These are phyloP conservation scores for Pristionchus maxplancki DNA, from an alignment of 2,888 invertebrate species.

Conservation along the genomic window DNA sequence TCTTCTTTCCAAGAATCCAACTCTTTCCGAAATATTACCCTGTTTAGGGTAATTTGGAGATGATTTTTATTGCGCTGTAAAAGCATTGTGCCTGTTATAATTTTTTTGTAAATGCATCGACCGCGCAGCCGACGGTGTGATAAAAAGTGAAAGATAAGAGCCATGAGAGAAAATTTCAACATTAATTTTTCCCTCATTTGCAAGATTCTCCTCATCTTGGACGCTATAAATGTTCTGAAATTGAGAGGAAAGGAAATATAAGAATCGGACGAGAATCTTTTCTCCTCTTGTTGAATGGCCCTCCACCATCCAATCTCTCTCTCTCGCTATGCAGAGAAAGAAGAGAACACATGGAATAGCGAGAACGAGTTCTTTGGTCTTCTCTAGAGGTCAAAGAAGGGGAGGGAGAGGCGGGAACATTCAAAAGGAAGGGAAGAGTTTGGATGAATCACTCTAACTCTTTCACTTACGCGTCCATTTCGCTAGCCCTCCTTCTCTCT, in stretches of 20 bases:
- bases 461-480: not conserved
- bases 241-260: not conserved
- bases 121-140: too few species aligned
- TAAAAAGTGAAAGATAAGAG: too few species aligned
- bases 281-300: not conserved
- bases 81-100: too few species aligned
- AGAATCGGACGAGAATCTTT: not conserved
- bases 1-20: too few species aligned
- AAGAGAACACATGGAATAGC: not conserved
- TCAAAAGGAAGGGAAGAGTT: constrained; percentile 9
- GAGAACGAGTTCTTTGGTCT: not conserved
- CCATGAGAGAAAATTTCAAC: too few species aligned
- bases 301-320: not conserved
- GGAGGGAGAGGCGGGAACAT: not conserved
- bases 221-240: too few species aligned
- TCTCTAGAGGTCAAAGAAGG: not conserved
- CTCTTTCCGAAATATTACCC: too few species aligned
- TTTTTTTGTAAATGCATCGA: too few species aligned
- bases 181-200: too few species aligned
- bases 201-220: too few species aligned
- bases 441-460: not conserved
- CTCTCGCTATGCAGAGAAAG: not conserved
- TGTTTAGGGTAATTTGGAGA: too few species aligned
- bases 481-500: not conserved
- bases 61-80: too few species aligned